These are phyloP conservation scores for Spodoptera litura DNA, from an alignment of 1,140 invertebrate genomes.

Conservation along the genomic window DNA sequence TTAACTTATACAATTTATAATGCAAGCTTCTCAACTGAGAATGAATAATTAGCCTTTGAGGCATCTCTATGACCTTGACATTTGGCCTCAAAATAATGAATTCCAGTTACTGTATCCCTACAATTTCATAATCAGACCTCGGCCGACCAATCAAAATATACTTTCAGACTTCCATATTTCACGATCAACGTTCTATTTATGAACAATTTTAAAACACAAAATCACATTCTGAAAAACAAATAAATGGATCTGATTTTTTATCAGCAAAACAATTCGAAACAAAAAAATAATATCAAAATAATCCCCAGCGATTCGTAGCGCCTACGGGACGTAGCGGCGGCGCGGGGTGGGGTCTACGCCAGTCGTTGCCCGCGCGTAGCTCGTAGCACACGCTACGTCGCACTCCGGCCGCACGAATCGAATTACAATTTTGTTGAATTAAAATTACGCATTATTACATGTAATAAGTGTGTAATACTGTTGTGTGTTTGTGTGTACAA, in stretches of 20 bases:
- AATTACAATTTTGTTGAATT: constrained; percentile 33
- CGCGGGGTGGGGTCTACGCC: constrained; percentile 76
- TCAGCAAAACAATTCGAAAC: constrained; percentile 43
- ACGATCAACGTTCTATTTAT: constrained; percentile 16
- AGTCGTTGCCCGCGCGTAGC: constrained; percentile 78
- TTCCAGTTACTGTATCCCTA: neutral
- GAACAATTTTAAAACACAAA: constrained; percentile 39
- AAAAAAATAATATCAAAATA: constrained; percentile 51
- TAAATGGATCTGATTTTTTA: constrained; percentile 28
- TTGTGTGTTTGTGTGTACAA: constrained; percentile 52
- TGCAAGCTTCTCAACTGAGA: too few species aligned
- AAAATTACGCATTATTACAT: constrained; percentile 41
- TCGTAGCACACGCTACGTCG: constrained; percentile 74
- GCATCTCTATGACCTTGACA: neutral
- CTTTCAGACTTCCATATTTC: neutral
- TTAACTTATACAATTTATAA: too few species aligned
- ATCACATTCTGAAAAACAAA: constrained; percentile 34
- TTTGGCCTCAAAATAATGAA: neutral
- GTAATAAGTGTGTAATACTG: constrained; percentile 51
- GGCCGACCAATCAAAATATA: neutral
- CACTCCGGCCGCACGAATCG: constrained; percentile 31
- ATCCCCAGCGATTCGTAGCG: constrained; percentile 40
- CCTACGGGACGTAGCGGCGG: constrained; percentile 52
- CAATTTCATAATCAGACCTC: neutral
- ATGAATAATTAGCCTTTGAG: too few species aligned